Conservation (phyloP, 2,888 invertebrate genomes). For the Noctua pronuba region DNA sequence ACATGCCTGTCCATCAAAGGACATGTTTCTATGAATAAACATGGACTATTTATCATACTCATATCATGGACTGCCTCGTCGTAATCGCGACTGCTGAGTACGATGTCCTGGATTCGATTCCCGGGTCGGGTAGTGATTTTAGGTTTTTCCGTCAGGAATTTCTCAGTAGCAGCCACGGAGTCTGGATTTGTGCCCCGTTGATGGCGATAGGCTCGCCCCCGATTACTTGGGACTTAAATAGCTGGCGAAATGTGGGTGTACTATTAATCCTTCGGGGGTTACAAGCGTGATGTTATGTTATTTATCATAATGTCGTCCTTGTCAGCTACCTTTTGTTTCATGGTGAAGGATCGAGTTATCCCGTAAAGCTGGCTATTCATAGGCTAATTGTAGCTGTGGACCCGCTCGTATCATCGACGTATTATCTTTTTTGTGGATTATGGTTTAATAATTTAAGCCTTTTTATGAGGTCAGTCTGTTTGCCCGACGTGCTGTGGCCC, state of each 20-base stretch:
- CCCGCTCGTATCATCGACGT: neutral
- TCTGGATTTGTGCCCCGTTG: no score
- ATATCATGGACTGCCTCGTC: no score
- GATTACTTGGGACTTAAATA: no score
- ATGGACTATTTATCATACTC: constrained; percentile 30
- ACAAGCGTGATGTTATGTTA: neutral
- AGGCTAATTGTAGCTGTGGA: no score
- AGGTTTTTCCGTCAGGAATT: no score
- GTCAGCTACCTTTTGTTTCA: constrained; percentile 30
- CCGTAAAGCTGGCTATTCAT: constrained; percentile 4
- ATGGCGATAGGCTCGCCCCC: no score
- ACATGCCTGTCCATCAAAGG: constrained; percentile 47
- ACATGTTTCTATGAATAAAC: constrained; percentile 44
- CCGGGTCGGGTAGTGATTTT: no score
- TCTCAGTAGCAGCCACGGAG: no score
- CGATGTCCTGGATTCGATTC: no score
- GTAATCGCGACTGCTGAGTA: no score
- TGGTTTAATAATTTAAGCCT: neutral
- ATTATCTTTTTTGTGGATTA: neutral
- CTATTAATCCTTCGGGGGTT: neutral
- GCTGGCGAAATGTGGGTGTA: no score
- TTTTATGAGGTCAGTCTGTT: neutral
- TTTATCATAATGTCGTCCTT: constrained; percentile 21
- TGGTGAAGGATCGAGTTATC: neutral
- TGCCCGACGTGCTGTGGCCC: no score